Evolutionary conservation across 2,888 invertebrate species (phyloP).

Genomic region (Cancer borealis): DNA sequence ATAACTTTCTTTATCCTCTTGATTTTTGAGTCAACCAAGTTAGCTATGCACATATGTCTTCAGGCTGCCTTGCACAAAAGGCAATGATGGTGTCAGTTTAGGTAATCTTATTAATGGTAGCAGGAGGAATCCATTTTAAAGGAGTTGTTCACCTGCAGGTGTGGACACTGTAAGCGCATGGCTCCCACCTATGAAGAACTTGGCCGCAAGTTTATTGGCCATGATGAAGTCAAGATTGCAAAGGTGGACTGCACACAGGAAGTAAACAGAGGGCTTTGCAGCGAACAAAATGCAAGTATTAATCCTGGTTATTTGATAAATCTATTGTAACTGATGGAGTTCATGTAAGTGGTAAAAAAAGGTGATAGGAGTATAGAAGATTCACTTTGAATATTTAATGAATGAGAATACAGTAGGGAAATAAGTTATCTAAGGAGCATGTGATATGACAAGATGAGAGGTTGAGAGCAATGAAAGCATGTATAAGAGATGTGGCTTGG

Average conservation of each 20-base stretch:
- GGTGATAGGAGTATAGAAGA: not conserved
- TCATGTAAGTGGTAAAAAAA: too few species aligned
- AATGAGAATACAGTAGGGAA: too few species aligned
- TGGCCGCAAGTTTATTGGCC: slow-evolving; percentile 85
- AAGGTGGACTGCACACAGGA: slow-evolving; percentile 91
- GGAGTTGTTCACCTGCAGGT: slow-evolving; percentile 82
- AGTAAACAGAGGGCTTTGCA: slow-evolving; percentile 87
- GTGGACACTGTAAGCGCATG: slow-evolving; percentile 92
- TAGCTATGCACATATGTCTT: too few species aligned
- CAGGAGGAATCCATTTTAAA: not conserved
- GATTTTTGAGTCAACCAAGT: too few species aligned
- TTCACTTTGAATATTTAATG: not conserved
- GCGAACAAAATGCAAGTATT: slow-evolving; percentile 85
- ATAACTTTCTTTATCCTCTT: too few species aligned
- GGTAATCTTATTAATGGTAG: not conserved
- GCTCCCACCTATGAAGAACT: slow-evolving; percentile 91
- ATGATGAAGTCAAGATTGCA: slow-evolving; percentile 85
- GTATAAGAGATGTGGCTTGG: too few species aligned
- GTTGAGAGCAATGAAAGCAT: too few species aligned
- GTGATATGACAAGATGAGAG: too few species aligned
- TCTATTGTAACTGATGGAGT: too few species aligned
- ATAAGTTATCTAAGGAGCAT: too few species aligned
- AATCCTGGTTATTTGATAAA: slow-evolving; percentile 9
- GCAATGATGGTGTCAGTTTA: too few species aligned
- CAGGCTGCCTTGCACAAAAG: too few species aligned